Conservation (phyloP, 2,888 invertebrate genomes). For the Athalia rosae region DNA sequence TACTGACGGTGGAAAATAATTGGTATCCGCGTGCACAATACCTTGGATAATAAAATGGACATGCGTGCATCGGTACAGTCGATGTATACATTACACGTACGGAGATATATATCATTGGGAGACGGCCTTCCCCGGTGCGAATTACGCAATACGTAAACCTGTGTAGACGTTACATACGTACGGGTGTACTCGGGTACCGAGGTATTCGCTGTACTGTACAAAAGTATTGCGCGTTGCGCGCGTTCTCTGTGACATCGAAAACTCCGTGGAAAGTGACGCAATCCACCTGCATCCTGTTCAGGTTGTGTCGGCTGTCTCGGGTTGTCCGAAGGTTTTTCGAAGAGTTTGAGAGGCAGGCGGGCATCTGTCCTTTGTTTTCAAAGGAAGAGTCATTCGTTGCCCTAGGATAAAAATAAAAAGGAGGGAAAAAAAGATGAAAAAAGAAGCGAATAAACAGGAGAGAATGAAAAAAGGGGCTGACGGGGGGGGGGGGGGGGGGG, state of each 20-base stretch:
- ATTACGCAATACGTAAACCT: conserved; percentile 22
- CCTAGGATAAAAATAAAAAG: conserved; percentile 28
- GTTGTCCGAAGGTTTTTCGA: conserved; percentile 28
- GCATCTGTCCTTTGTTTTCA: conserved; percentile 52
- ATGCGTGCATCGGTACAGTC: not conserved
- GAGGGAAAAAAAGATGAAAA: no score
- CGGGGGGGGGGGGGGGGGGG: not conserved
- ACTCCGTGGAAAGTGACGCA: conserved; percentile 41
- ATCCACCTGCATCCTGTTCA: conserved; percentile 47
- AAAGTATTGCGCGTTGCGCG: not conserved
- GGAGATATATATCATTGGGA: conserved; percentile 13
- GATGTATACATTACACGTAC: not conserved
- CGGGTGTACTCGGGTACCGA: no score
- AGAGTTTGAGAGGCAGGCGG: conserved; percentile 26
- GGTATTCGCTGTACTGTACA: no score
- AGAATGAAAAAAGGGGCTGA: no score
- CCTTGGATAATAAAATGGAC: not conserved
- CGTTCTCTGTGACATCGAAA: conserved; percentile 35
- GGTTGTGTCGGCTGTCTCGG: conserved; percentile 25
- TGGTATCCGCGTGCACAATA: conserved; percentile 28
- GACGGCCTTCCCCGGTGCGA: conserved; percentile 30
- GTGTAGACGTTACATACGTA: not conserved
- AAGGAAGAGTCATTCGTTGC: conserved; percentile 41
- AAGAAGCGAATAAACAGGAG: no score
- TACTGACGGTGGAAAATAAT: conserved; percentile 31